These are phyloP conservation scores for Thryonomys swinderianus DNA, from an alignment of 2,113 vertebrate species.

Conservation along the genomic window DNA sequence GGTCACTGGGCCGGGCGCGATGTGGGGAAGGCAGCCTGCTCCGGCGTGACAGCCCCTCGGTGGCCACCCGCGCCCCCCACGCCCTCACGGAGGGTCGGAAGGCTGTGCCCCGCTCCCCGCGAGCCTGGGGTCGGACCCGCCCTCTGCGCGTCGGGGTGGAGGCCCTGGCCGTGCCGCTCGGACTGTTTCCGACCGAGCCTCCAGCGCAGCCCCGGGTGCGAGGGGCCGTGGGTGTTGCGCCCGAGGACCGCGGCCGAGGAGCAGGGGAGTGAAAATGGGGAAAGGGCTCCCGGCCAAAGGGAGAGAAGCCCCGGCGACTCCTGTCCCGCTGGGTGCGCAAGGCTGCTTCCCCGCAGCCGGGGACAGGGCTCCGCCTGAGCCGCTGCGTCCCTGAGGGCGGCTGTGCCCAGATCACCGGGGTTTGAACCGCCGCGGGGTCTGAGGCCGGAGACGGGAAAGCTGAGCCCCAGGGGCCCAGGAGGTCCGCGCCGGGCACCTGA, in stretches of 20 bases:
- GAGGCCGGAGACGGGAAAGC: rapidly evolving
- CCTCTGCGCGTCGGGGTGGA: not conserved
- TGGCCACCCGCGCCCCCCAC: not conserved
- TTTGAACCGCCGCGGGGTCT: not conserved
- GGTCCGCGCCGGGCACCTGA: not conserved
- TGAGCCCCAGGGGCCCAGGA: not conserved
- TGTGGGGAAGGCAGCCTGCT: not conserved
- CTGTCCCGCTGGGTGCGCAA: rapidly evolving
- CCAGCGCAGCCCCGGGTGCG: not conserved
- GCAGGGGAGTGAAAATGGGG: not conserved
- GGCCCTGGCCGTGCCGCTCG: not conserved
- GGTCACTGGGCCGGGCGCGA: not conserved
- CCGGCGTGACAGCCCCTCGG: not conserved
- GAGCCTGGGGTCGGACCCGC: not conserved
- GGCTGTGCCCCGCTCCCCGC: not conserved
- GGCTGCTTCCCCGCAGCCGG: not conserved
- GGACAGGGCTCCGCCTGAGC: not conserved
- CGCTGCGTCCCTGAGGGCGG: not conserved
- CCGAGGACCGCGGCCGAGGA: not conserved
- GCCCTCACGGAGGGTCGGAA: not conserved
- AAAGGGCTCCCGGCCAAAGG: not conserved
- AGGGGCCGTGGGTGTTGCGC: not conserved
- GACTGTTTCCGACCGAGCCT: not conserved
- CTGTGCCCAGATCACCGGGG: not conserved
- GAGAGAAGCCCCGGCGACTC: not conserved